phyloP scores from a whole-genome alignment of 2,113 vertebrate genomes.

The Rhodinocichla rosea region DNA sequence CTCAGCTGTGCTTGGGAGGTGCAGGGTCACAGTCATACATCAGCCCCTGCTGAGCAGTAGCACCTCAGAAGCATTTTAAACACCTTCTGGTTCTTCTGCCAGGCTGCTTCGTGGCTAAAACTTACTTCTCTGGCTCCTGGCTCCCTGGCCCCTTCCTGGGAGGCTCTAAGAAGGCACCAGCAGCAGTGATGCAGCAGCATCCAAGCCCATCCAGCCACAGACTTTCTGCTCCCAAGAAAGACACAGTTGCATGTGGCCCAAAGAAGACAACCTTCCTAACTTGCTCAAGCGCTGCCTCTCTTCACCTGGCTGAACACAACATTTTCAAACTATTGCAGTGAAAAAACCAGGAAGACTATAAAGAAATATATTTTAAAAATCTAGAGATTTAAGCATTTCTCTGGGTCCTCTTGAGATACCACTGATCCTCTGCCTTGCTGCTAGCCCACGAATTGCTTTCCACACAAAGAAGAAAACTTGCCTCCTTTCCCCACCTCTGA shows the following conservation, averaged over 20 bases:
- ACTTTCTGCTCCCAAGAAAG: background rate
- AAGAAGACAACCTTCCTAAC: background rate
- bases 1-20: background rate
- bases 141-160: background rate
- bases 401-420: background rate
- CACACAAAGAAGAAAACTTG: background rate
- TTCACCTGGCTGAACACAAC: background rate
- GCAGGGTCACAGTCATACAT: background rate
- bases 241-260: accelerated
- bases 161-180: background rate
- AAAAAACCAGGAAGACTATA: background rate
- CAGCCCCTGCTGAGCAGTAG: accelerated
- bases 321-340: background rate
- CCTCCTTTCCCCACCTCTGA: background rate
- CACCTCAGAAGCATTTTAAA: background rate
- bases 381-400: accelerated
- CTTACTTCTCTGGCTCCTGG: background rate
- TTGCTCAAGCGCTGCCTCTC: background rate
- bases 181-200: background rate
- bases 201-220: background rate
- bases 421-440: background rate
- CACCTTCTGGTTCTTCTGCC: background rate
- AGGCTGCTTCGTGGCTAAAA: background rate
- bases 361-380: background rate
- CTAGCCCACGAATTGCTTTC: background rate